Evolutionary conservation across 2,113 vertebrate species (phyloP), one percentile per base, ranked within the genome.

Genomic region (Ranitomeya variabilis): DNA sequence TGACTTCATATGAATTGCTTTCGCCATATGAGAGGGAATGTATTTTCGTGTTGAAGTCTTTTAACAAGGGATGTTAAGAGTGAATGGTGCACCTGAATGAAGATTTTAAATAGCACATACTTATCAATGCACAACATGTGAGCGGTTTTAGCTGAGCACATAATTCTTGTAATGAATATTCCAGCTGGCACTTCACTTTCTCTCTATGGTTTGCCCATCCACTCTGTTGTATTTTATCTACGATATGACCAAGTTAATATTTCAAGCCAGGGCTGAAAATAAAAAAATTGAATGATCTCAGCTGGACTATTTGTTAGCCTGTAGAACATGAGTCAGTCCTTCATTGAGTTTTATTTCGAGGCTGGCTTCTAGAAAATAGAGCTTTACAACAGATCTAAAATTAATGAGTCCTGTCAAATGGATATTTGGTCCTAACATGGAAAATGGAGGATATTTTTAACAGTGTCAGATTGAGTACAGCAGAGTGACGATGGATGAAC

Each of bases 131-230:
- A 85, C 81, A 89, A 67, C 81, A 59, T 89, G 87, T 76, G 74
- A 55, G 86, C 81, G 55, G n/a, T 89, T 84, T 74, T 57, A 84
- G 87, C 87, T 85, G 81, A 85, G 82, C 60, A 45, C 81, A 85
- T 89, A 66, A 79, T 89, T 84, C 37, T 23, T 67, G 45, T 85
- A 83, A 89, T 85, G 74, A 89, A 89, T 78, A 85, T 89, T 89
- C 87, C 87, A 89, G 87, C 87, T 89, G 87, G 79, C 73, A 85
- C 73, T 89, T 89, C 80, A 57, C 82, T 69, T 79, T 76, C 54
- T 78, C 18, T 59, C 64, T 55, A 52, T 54, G 57, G 77, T 9
- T 76, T 83, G 9, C 37, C 54, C 73, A 45, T 79, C 4, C 64
- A 52, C 57, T 45, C 7, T 69, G 45, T 69, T 84, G n/a, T 55